phyloP scores from a whole-genome alignment of 2,888 invertebrate species.

The Melanargia galathea region DNA sequence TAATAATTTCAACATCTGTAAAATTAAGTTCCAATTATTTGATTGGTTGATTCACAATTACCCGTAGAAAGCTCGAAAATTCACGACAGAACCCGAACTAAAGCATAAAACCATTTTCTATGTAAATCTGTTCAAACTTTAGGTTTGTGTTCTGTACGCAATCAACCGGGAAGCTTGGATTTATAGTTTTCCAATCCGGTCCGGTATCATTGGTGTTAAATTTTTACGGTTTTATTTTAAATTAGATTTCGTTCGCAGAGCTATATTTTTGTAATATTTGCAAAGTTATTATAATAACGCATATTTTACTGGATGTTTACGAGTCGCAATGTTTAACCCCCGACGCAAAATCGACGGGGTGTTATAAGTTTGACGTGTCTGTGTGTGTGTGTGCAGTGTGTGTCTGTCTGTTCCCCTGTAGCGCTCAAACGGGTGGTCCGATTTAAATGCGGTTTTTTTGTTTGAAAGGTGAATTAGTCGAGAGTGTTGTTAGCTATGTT shows the following conservation, averaged over 20 bases:
- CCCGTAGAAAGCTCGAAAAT: conserved; percentile 18
- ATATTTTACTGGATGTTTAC: too few species aligned
- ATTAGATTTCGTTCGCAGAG: conserved; percentile 11
- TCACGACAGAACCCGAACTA: conserved; percentile 7
- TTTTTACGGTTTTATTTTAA: conserved; percentile 26
- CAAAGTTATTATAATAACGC: not conserved
- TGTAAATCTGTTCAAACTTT: conserved; percentile 35
- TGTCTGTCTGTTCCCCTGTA: too few species aligned
- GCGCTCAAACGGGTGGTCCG: too few species aligned
- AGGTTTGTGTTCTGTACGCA: conserved; percentile 33
- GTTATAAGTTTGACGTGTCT: too few species aligned
- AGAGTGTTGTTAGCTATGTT: too few species aligned
- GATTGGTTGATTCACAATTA: conserved; percentile 16
- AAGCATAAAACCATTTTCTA: conserved; percentile 27
- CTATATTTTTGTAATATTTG: not conserved
- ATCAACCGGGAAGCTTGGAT: conserved; percentile 29
- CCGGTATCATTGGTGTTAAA: conserved; percentile 24
- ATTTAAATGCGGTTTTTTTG: too few species aligned
- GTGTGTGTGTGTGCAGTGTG: too few species aligned
- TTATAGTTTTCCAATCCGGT: conserved; percentile 34
- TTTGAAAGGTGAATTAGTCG: too few species aligned
- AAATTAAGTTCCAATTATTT: too few species aligned
- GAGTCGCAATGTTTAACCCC: too few species aligned
- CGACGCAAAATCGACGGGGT: too few species aligned
- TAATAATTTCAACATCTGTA: too few species aligned